These are phyloP conservation scores for Phyllotreta cruciferae DNA, from an alignment of 2,888 invertebrate genomes.

Conservation along the genomic window DNA sequence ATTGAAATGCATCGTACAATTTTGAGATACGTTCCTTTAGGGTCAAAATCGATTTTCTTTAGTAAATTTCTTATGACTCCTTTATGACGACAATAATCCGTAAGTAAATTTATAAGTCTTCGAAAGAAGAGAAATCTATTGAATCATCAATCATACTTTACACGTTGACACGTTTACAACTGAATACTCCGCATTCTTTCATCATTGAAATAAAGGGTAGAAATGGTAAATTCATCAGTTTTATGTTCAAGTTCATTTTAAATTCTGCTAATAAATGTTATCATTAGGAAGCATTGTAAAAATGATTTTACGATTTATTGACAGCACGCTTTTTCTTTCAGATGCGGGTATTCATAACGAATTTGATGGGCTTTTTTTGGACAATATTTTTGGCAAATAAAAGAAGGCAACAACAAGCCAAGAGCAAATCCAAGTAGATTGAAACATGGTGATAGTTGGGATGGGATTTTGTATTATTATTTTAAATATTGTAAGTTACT, in stretches of 20 bases:
- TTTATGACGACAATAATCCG: conserved; percentile 24
- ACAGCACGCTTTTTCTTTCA: conserved; percentile 59
- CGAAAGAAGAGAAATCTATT: not conserved
- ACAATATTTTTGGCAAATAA: conserved; percentile 76
- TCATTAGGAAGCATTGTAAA: not conserved
- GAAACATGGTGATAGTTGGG: conserved; percentile 2
- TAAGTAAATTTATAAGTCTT: conserved; percentile 18
- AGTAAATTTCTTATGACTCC: conserved; percentile 26
- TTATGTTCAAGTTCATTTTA: not conserved
- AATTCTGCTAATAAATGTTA: no score
- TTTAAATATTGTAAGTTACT: conserved; percentile 3
- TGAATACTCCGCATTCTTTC: no score
- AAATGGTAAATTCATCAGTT: not conserved
- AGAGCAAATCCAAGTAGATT: conserved; percentile 34
- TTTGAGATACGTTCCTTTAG: conserved; percentile 28
- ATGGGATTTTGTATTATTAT: conserved; percentile 15
- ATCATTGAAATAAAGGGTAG: no score
- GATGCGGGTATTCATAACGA: conserved; percentile 77
- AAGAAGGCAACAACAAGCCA: conserved; percentile 64
- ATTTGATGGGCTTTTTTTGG: conserved; percentile 82
- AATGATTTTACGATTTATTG: not conserved
- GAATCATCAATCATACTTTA: not conserved
- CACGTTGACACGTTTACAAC: not conserved
- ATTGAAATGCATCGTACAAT: conserved; percentile 33
- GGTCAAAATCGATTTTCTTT: conserved; percentile 30